Evolutionary conservation across 2,888 invertebrate genomes (phyloP).

Genomic region (Nycteola revayana): DNA sequence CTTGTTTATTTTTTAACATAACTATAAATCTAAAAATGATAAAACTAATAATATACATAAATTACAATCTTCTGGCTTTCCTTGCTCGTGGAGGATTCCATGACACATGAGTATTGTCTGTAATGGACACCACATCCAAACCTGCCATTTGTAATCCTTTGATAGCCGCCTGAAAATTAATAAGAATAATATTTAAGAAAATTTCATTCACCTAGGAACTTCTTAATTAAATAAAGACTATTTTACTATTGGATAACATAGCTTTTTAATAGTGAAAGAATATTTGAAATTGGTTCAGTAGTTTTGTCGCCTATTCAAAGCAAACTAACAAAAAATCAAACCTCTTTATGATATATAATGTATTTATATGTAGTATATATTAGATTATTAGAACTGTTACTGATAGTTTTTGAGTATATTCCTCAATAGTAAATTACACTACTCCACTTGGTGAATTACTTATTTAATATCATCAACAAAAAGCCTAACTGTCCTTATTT

Average conservation of each 20-base stretch:
- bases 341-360: not conserved
- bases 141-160: slow-evolving; percentile 97
- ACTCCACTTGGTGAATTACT: no score
- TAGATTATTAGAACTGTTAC: no score
- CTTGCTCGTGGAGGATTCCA: slow-evolving; percentile 91
- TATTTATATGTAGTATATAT: no score
- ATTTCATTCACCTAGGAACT: not conserved
- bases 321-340: not conserved
- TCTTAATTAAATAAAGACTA: not conserved
- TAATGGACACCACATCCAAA: slow-evolving; percentile 93
- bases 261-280: no score
- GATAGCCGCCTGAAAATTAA: slow-evolving; percentile 88
- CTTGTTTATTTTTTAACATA: slow-evolving; percentile 24
- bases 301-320: not conserved
- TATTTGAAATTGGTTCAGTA: not conserved
- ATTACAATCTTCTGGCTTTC: slow-evolving; percentile 91
- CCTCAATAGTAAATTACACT: no score
- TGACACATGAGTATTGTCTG: slow-evolving; percentile 94
- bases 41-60: slow-evolving; percentile 20
- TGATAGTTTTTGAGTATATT: no score
- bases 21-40: slow-evolving; percentile 21
- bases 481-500: no score
- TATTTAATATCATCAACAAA: no score
- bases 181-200: not conserved
- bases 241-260: not conserved